phyloP scores from a whole-genome alignment of 2,888 invertebrate genomes.

The Cotesia congregata region DNA sequence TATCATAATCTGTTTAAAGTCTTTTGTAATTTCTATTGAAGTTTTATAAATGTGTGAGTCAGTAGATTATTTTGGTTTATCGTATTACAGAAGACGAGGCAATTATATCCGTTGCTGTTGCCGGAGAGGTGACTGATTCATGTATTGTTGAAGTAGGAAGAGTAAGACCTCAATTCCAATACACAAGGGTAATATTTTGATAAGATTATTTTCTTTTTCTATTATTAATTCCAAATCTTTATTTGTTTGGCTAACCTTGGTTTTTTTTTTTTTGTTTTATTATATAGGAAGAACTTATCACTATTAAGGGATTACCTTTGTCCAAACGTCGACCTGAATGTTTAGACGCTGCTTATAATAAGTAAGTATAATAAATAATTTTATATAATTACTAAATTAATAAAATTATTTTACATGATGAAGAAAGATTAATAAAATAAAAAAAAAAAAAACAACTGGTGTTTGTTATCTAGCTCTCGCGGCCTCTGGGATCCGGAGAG shows the following conservation, averaged over 20 bases:
- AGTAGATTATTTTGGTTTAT: constrained; percentile 25
- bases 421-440: constrained; percentile 12
- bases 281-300: constrained; percentile 78
- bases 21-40: background rate
- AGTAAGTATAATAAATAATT: constrained; percentile 67
- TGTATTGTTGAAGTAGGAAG: constrained; percentile 68
- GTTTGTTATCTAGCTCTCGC: constrained; percentile 61
- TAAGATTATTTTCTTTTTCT: constrained; percentile 20
- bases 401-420: constrained; percentile 22
- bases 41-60: background rate
- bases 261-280: constrained; percentile 16
- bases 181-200: constrained; percentile 61
- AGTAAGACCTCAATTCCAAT: constrained; percentile 68
- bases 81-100: constrained; percentile 71
- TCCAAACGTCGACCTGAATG: constrained; percentile 82
- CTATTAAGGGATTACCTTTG: constrained; percentile 79
- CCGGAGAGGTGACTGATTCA: constrained; percentile 68
- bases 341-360: constrained; percentile 74
- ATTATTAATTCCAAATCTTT: constrained; percentile 1
- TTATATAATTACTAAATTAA: constrained; percentile 6
- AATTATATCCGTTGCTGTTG: constrained; percentile 71
- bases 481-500: constrained; percentile 73
- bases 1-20: background rate
- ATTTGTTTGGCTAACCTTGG: background rate
- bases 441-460: constrained; percentile 32